phyloP scores from a whole-genome alignment of 2,113 vertebrate genomes.

The Siniperca knerii region DNA sequence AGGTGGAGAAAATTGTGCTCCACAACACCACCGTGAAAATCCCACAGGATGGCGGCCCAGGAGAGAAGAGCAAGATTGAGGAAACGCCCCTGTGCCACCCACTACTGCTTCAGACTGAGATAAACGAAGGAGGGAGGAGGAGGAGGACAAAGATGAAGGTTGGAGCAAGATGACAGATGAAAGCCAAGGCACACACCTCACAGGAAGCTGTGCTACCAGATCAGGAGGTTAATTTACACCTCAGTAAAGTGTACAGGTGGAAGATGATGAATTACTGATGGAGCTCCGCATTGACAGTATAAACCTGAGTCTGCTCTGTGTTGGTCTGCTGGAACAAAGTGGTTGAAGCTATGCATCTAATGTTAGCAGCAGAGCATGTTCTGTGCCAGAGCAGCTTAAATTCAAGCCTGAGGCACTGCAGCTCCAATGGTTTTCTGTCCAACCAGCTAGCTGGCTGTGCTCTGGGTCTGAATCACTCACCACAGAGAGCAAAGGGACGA shows the following conservation, averaged over 20 bases:
- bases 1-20: conserved; percentile 22
- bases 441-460: conserved; percentile 33
- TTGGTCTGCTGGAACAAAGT: conserved; percentile 31
- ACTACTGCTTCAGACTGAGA: conserved; percentile 40
- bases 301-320: conserved; percentile 1
- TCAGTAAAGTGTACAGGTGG: conserved; percentile 20
- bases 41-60: conserved; percentile 16
- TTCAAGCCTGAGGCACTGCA: conserved; percentile 53
- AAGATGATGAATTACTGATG: conserved; percentile 49
- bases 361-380: conserved; percentile 51
- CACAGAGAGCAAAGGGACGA: conserved; percentile 23
- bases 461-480: conserved; percentile 41
- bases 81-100: conserved; percentile 55
- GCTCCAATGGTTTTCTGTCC: conserved; percentile 44
- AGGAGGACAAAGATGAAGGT: conserved; percentile 55
- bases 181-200: conserved; percentile 30
- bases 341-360: conserved; percentile 41
- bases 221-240: conserved; percentile 54
- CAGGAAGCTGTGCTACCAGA: conserved; percentile 35
- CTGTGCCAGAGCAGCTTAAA: conserved; percentile 53
- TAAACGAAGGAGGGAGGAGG: conserved; percentile 46
- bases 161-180: conserved; percentile 48
- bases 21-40: conserved; percentile 28
- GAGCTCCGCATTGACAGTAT: neutral
- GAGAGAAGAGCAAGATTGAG: conserved; percentile 28